Base-by-base conservation (phyloP, 2,888 invertebrate genomes). In the Ptilodon capucinus region DNA sequence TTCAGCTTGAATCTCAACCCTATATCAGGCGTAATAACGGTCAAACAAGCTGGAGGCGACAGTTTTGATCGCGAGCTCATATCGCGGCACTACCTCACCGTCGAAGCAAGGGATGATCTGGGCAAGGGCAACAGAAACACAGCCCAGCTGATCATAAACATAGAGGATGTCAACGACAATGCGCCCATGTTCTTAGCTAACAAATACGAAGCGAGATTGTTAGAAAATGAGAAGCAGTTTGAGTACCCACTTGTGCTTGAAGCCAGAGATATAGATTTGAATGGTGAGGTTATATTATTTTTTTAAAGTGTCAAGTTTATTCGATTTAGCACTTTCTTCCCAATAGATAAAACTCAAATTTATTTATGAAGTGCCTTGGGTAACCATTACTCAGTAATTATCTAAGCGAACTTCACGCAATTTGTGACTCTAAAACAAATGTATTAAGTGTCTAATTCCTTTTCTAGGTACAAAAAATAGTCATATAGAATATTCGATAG, bases 101-200 rank as follows among this genome's bases (percentile, higher is more conserved):
- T 98, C 0, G 97, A 97, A 78, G 98, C 98, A 0, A 91, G 97
- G 45, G 99, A 99, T 76, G 95, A 97, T 80, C 92, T 96, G 42
- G 97, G 97, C 14, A 92, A 92, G 69, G 97, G 97, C 42, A 83
- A 80, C 44, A 93, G 97, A 43, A 97, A 97, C 74, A 95, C 96
- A 0, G 97, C 94, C 0, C 97, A 97, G 74, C 85, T 97, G 11
- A 93, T 96, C 4, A 93, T 97, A 4, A 95, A 95, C 64, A 94
- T 97, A 34, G 94, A 95, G 62, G 97, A 97, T 78, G 95, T 96
- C 0, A 98, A 98, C 69, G 98, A 98, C 73, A 97, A 98, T 76
- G 93, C 96, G 0, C 98, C 98, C 0, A 92, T 94, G 63, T 98
- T 98, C 76, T 82, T 95, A 0, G 96, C 96, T 53, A 94, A 93